phyloP scores from a whole-genome alignment of 2,113 vertebrate species.

The Corythornis cristatus region DNA sequence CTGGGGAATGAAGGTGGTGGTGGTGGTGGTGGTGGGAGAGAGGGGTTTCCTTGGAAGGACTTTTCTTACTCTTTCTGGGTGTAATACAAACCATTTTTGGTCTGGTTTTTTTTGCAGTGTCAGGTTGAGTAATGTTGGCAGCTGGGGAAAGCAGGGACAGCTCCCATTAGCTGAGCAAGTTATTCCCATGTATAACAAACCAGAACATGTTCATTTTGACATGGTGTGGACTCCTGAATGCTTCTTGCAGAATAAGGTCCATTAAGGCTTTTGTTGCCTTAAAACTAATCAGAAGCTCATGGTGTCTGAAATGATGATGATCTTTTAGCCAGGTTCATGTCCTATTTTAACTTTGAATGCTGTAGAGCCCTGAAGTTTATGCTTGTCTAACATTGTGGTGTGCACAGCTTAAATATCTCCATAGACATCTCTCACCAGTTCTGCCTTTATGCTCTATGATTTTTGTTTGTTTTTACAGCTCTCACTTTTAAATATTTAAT shows the following conservation, averaged over 20 bases:
- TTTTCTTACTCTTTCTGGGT: neutral
- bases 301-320: neutral
- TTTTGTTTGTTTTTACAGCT: neutral
- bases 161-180: neutral
- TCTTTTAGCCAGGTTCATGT: neutral
- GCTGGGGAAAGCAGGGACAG: neutral
- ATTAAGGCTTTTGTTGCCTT: neutral
- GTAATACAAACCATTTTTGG: neutral
- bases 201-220: neutral
- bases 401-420: neutral
- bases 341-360: neutral
- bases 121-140: neutral
- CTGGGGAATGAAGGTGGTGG: neutral
- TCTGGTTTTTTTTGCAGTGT: neutral
- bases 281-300: neutral
- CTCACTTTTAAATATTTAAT: neutral
- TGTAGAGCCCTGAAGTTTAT: neutral
- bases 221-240: neutral
- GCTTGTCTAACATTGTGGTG: neutral
- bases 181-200: neutral
- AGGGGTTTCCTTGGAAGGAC: neutral
- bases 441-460: neutral
- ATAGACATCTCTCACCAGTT: neutral
- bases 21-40: neutral
- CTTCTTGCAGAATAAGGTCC: neutral